Conservation (phyloP, 2,113 vertebrate genomes). For the Gobius niger region DNA sequence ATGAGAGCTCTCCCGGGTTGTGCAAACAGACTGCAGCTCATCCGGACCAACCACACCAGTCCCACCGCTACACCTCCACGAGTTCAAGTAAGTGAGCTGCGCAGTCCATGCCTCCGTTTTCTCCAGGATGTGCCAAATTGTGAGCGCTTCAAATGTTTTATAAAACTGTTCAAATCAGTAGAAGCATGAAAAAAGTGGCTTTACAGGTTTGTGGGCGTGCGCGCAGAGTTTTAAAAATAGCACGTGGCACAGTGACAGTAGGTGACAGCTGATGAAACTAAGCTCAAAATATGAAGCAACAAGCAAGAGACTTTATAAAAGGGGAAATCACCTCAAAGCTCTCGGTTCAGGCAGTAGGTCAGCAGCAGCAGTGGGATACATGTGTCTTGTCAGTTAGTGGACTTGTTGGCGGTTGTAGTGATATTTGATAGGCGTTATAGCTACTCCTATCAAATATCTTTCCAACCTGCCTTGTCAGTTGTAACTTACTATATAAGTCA, state of each 20-base stretch:
- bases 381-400: background rate
- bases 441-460: background rate
- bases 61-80: background rate
- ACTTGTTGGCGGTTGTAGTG: background rate
- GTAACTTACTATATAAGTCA: background rate
- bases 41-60: constrained; percentile 5
- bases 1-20: background rate
- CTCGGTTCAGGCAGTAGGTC: background rate
- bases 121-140: too few species aligned
- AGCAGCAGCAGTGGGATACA: background rate
- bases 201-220: background rate
- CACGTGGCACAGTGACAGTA: background rate
- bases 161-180: too few species aligned
- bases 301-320: background rate
- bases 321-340: background rate
- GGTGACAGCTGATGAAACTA: background rate
- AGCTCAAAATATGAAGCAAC: background rate
- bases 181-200: too few species aligned
- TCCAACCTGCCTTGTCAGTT: background rate
- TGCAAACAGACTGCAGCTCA: constrained; percentile 21
- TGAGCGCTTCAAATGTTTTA: too few species aligned
- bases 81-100: background rate
- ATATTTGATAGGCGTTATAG: too few species aligned
- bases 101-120: too few species aligned
- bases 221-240: background rate